Base-by-base conservation (phyloP, 2,113 vertebrate species). In the Neodon shergylaensis region DNA sequence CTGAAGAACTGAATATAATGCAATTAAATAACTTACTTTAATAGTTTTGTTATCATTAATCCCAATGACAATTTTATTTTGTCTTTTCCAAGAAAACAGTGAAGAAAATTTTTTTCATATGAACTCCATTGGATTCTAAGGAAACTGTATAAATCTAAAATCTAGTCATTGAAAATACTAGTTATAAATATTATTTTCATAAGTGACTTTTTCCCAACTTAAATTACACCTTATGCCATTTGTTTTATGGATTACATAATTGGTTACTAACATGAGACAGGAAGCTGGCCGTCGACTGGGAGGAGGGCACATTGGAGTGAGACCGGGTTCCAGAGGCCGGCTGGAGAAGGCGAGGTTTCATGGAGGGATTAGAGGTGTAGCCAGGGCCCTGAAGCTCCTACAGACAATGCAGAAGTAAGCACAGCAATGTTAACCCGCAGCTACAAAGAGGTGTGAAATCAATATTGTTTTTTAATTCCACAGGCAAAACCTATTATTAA, bases 331-430 rank as follows among this genome's bases (percentile, higher is more conserved):
- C 42, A 39, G 97, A 78, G 16, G 91, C 36, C 0, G 91, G 5
- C 3, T 33, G 2, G 44, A 94, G 97, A n/a, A 83, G 72, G 49
- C 93, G 97, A 88, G 93, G 96, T 63, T 95, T 94, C 63, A 89
- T 28, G 76, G 95, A 97, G 82, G 93, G 66, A 88, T 95, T 65
- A 68, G 97, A 87, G 0, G 63, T 95, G 68, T 98, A 95, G 65
- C 98, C 98, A 44, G 98, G 98, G 78, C 98, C 98, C 94, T 98
- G 98, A 58, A 99, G 96, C 95, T 99, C 99, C 99, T 99, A 88
- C 81, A 81, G 97, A 96, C 84, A 98, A 77, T 9, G 91, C 0
- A 17, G n/a, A 63, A 49, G 39, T 58, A 16, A 85, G 33, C 21
- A 93, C 96, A 85, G 81, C 63, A 44, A 81, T 33, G 16, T 54